These are phyloP conservation scores for Blera fallax DNA, from an alignment of 2,888 invertebrate genomes.

Conservation along the genomic window DNA sequence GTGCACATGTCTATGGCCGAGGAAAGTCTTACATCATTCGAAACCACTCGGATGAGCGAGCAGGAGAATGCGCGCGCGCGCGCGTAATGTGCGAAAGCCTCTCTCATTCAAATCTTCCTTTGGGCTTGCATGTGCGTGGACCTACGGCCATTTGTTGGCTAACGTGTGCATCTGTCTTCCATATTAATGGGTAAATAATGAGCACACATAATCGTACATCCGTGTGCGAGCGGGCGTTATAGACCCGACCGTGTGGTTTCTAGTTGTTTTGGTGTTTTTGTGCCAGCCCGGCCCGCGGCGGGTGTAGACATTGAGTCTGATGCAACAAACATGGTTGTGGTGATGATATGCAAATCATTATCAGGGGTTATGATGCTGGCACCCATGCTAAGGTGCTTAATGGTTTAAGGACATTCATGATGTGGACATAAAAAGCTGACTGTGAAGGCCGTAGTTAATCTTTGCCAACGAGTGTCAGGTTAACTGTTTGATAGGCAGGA, in stretches of 20 bases:
- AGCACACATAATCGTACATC: slow-evolving; percentile 43
- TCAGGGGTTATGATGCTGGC: slow-evolving; percentile 38
- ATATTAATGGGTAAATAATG: slow-evolving; percentile 66
- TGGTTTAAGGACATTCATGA: slow-evolving; percentile 50
- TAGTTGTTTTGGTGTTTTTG: slow-evolving; percentile 8
- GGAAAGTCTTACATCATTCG: slow-evolving; percentile 58
- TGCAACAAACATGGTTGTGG: slow-evolving; percentile 23
- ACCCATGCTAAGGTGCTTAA: slow-evolving; percentile 32
- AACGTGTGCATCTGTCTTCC: slow-evolving; percentile 41
- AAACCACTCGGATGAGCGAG: not conserved
- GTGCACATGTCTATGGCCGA: slow-evolving; percentile 51
- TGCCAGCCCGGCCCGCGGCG: slow-evolving; percentile 6
- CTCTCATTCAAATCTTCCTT: slow-evolving; percentile 20
- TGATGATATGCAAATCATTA: slow-evolving; percentile 67
- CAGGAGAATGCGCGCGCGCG: no score
- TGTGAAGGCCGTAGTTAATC: slow-evolving; percentile 64
- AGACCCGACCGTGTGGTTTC: not conserved
- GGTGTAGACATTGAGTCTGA: slow-evolving; percentile 63
- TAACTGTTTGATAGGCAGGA: slow-evolving; percentile 45
- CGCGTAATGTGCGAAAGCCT: not conserved
- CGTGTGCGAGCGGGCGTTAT: slow-evolving; percentile 40
- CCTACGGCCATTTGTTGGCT: slow-evolving; percentile 29
- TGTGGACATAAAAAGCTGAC: slow-evolving; percentile 50
- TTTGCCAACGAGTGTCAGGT: slow-evolving; percentile 54
- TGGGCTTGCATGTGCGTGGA: slow-evolving; percentile 10